Conservation (phyloP, 1,140 invertebrate genomes). For the Glossosoma conforme region DNA sequence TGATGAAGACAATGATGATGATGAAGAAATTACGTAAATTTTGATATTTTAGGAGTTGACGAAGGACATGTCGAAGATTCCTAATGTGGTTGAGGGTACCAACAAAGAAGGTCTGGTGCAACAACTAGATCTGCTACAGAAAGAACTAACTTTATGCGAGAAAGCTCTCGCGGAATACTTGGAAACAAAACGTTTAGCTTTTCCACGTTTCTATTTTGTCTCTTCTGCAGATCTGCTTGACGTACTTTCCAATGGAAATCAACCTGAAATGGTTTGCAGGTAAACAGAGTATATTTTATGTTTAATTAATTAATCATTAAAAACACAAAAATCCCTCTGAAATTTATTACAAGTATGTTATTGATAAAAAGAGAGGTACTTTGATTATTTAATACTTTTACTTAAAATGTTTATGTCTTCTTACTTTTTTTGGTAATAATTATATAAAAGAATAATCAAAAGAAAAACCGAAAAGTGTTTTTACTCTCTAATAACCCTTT, state of each 20-base stretch:
- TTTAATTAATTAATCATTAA: slow-evolving; percentile 19
- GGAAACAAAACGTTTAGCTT: slow-evolving; percentile 95
- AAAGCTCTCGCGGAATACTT: slow-evolving; percentile 95
- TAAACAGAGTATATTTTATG: slow-evolving; percentile 31
- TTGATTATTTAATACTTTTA: no score
- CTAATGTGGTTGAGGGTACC: slow-evolving; percentile 87
- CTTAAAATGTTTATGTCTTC: no score
- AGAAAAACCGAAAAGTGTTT: no score
- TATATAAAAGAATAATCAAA: no score
- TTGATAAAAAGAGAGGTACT: no score
- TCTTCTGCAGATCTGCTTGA: slow-evolving; percentile 95
- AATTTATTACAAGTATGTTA: no score
- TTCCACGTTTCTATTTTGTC: slow-evolving; percentile 96
- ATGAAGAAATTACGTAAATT: slow-evolving; percentile 8
- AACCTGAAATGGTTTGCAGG: slow-evolving; percentile 74
- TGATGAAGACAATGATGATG: neutral
- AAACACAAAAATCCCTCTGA: neutral
- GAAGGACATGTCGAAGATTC: slow-evolving; percentile 66
- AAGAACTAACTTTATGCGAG: slow-evolving; percentile 86
- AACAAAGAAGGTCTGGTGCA: slow-evolving; percentile 77
- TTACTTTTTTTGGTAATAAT: no score
- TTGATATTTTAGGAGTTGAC: slow-evolving; percentile 51
- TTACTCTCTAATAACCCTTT: no score
- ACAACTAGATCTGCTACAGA: slow-evolving; percentile 76
- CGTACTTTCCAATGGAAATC: slow-evolving; percentile 93